These are phyloP conservation scores for Dendropsophus ebraccatus DNA, from an alignment of 2,113 vertebrate genomes.

Conservation along the genomic window DNA sequence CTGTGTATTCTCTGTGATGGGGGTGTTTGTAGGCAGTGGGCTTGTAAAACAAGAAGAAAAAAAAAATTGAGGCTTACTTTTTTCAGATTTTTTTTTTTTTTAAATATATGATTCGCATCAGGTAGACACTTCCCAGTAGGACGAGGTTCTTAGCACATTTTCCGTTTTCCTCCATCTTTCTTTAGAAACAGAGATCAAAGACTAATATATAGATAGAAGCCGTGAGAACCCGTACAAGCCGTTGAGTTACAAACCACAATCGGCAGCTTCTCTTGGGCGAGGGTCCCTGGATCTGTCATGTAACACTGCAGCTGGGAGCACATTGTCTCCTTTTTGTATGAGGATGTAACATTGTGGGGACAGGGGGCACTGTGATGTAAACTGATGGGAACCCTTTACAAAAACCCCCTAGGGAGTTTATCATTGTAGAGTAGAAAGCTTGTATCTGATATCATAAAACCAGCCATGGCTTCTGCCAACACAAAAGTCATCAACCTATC, in stretches of 20 bases:
- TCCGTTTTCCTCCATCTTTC: not conserved
- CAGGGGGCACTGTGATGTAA: slow-evolving; percentile 86
- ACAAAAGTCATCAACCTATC: not conserved
- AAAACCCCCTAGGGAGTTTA: slow-evolving; percentile 75
- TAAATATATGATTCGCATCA: too few relatives aligned
- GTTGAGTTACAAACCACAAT: slow-evolving; percentile 20
- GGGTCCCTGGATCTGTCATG: not conserved
- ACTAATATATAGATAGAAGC: not conserved
- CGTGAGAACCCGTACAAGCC: not conserved
- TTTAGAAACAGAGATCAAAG: not conserved
- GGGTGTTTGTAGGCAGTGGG: not conserved
- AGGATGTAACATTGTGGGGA: slow-evolving; percentile 84
- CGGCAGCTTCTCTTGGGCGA: not conserved
- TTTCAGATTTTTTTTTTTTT: too few relatives aligned
- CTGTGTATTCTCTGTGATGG: not conserved
- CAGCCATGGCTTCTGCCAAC: not conserved
- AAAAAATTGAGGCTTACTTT: too few relatives aligned
- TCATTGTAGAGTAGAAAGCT: not conserved
- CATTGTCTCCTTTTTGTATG: slow-evolving; percentile 80
- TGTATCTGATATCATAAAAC: not conserved
- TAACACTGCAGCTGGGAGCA: not conserved
- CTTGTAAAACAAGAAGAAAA: not conserved
- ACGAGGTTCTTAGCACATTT: not conserved
- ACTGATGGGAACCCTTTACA: slow-evolving; percentile 80
- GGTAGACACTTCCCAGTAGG: not conserved